Percentiles rank a stretch among this genome's conserved stretches.
Evolutionary conservation across 1,140 invertebrate species (phyloP).

Genomic region (Bradysia coprophila): DNA sequence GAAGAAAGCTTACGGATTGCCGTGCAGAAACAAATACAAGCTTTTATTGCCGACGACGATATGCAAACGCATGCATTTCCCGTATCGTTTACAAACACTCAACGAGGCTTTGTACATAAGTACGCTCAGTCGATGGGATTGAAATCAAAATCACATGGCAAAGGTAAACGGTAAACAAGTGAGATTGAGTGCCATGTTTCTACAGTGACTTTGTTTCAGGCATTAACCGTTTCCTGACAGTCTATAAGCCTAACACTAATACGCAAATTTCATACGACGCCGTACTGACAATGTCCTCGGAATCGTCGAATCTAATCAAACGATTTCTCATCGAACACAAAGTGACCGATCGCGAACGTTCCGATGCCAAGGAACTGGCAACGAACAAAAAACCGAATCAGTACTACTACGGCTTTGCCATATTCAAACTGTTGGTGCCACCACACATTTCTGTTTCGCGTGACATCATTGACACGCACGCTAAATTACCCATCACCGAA

Average conservation of each 20-base stretch:
- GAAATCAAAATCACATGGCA: constrained; percentile 1
- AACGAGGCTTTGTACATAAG: neutral
- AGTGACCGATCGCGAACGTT: neutral
- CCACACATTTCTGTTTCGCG: constrained; percentile 2
- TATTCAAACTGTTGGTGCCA: neutral
- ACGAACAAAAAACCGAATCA: neutral
- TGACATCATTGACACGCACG: constrained; percentile 6
- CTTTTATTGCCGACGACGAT: neutral
- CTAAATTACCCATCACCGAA: constrained; percentile 14
- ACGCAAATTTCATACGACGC: neutral
- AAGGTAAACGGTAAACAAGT: neutral
- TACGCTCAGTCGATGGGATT: neutral
- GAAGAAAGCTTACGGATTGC: neutral
- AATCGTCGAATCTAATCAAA: neutral
- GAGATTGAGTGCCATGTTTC: no score
- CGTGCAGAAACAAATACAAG: neutral
- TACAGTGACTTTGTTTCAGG: neutral
- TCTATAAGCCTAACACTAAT: neutral
- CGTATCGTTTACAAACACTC: neutral
- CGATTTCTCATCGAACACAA: neutral
- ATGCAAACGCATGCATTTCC: neutral
- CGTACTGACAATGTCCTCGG: neutral
- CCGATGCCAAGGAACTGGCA: neutral
- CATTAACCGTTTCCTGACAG: neutral
- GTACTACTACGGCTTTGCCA: constrained; percentile 6